Percentiles rank a stretch among this genome's conserved stretches.
These are phyloP conservation scores for Pagrus major DNA, from an alignment of 2,113 vertebrate species.

Conservation along the genomic window DNA sequence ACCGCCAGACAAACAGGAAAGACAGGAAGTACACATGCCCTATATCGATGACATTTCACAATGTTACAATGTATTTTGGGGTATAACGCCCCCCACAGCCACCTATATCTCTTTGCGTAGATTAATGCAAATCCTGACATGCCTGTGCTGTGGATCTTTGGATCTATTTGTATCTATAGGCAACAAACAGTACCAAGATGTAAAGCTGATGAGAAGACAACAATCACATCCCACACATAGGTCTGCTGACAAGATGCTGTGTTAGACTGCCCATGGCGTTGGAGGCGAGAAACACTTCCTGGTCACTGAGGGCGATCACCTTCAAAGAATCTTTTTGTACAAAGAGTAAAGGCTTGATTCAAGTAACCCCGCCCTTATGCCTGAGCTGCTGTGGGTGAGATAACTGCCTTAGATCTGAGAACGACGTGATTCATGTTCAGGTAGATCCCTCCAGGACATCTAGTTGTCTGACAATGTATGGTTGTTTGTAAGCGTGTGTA, in stretches of 20 bases:
- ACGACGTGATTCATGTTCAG: background rate
- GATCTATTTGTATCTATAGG: conserved; percentile 11
- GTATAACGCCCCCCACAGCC: background rate
- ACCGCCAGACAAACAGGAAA: conserved; percentile 10
- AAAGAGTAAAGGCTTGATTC: conserved; percentile 24
- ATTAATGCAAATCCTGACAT: background rate
- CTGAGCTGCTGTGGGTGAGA: background rate
- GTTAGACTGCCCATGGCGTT: background rate
- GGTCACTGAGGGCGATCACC: background rate
- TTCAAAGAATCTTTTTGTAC: background rate
- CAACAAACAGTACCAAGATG: background rate
- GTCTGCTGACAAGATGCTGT: background rate
- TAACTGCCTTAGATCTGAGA: conserved; percentile 20
- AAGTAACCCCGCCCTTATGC: background rate
- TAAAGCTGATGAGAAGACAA: conserved; percentile 20
- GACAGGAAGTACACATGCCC: background rate
- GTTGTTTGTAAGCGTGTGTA: background rate
- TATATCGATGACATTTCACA: background rate
- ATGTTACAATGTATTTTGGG: background rate
- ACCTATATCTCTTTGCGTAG: background rate
- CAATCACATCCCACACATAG: conserved; percentile 17
- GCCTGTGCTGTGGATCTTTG: background rate
- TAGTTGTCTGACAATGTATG: background rate
- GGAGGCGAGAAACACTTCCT: conserved; percentile 11
- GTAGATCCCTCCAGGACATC: background rate